phyloP scores from a whole-genome alignment of 2,113 vertebrate genomes.

The Syngnathus typhle region DNA sequence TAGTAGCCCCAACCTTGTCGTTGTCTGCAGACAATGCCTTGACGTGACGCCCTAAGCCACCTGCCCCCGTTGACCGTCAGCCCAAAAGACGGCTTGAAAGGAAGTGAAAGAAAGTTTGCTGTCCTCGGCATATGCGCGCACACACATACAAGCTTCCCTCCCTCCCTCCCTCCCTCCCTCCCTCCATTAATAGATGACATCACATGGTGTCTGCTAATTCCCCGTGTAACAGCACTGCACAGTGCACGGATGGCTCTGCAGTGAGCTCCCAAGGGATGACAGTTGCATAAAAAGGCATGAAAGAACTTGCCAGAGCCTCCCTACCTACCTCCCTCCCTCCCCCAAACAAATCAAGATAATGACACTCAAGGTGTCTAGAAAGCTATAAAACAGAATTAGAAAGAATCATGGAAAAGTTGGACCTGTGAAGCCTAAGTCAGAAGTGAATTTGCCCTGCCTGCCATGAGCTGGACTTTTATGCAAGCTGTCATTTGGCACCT shows the following conservation, averaged over 20 bases:
- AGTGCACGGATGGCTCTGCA: conserved; percentile 45
- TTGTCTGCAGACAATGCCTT: conserved; percentile 13
- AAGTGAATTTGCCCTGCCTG: background rate
- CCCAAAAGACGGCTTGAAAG: conserved; percentile 40
- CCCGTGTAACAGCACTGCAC: conserved; percentile 45
- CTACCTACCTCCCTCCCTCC: conserved; percentile 17
- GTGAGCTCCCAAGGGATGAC: conserved; percentile 51
- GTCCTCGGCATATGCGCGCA: conserved; percentile 9
- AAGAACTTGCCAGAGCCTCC: conserved; percentile 47
- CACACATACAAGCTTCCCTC: conserved; percentile 10
- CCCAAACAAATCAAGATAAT: conserved; percentile 35
- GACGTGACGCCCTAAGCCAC: conserved; percentile 34
- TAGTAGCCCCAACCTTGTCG: no score
- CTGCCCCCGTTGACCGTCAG: background rate
- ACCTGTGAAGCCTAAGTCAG: background rate
- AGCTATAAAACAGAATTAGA: conserved; percentile 17
- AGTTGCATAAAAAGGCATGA: conserved; percentile 62
- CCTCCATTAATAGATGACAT: conserved; percentile 61
- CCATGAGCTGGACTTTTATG: conserved; percentile 3
- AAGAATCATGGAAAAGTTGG: conserved; percentile 5
- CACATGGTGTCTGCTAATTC: conserved; percentile 56
- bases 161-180: conserved; percentile 11
- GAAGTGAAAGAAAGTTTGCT: conserved; percentile 35
- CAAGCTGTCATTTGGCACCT: conserved; percentile 3
- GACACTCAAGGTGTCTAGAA: conserved; percentile 8